A percentile compares a stretch with the other conserved stretches of the same genome.
phyloP scores from a whole-genome alignment of 2,113 vertebrate species.

The Boulengeromyrus knoepffleri region DNA sequence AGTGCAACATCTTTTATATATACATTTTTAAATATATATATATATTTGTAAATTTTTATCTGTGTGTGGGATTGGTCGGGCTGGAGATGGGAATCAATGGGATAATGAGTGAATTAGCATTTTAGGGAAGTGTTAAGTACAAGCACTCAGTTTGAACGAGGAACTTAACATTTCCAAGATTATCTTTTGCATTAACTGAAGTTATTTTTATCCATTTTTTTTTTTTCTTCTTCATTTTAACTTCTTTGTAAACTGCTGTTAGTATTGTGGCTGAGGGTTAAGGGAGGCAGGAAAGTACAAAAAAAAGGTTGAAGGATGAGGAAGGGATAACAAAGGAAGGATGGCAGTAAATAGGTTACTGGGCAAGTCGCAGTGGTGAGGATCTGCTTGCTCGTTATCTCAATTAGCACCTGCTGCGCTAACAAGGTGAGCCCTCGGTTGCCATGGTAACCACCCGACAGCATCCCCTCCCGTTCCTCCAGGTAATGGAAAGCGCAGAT shows the following conservation, averaged over 20 bases:
- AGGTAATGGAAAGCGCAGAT: neutral
- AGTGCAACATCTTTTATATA: neutral
- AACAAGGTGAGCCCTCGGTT: neutral
- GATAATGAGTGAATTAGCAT: neutral
- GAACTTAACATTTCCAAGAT: neutral
- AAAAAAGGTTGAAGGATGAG: neutral
- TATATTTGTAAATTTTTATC: neutral
- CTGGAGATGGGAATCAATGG: neutral
- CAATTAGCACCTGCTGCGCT: slow-evolving; percentile 15
- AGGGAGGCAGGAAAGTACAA: neutral
- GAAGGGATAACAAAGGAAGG: neutral
- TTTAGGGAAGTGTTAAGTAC: neutral
- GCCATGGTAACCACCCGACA: neutral
- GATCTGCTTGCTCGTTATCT: slow-evolving; percentile 3
- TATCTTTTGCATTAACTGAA: neutral
- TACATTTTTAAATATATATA: neutral
- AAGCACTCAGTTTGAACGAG: neutral
- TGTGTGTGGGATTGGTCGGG: neutral
- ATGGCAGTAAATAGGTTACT: neutral
- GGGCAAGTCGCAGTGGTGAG: neutral
- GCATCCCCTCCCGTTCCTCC: neutral
- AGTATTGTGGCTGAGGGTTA: neutral
- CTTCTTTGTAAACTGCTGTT: slow-evolving; percentile 2
- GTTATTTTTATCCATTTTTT: neutral
- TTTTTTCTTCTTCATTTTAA: neutral